phyloP scores from a whole-genome alignment of 2,888 invertebrate genomes.

The Odontocolon sp. region DNA sequence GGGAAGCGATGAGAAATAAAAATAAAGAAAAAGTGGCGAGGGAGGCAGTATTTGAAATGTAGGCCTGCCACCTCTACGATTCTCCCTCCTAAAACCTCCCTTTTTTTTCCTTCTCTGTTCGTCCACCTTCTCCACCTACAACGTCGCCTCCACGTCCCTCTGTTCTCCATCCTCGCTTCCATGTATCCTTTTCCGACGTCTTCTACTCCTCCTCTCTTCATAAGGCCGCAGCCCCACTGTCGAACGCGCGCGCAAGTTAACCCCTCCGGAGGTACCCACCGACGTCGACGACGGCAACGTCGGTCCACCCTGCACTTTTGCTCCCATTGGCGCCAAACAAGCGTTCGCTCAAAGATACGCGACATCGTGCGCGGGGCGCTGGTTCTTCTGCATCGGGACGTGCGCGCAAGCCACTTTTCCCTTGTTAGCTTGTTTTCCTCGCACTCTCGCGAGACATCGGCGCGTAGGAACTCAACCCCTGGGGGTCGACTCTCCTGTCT shows the following conservation, averaged over 20 bases:
- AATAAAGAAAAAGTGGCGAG: conserved; percentile 54
- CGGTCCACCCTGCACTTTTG: conserved; percentile 46
- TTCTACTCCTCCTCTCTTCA: background rate
- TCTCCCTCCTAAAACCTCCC: conserved; percentile 32
- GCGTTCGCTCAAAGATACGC: conserved; percentile 66
- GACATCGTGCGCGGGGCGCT: conserved; percentile 39
- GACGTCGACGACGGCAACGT: conserved; percentile 61
- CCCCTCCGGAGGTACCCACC: conserved; percentile 73
- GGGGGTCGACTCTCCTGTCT: too few species aligned
- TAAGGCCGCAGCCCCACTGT: conserved; percentile 43
- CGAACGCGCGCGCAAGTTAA: conserved; percentile 73
- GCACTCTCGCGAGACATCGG: conserved; percentile 9
- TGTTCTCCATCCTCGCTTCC: conserved; percentile 13
- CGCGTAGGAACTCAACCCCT: background rate
- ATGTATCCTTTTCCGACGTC: background rate
- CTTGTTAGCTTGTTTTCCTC: conserved; percentile 46
- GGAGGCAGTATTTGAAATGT: conserved; percentile 66
- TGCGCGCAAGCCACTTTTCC: conserved; percentile 52
- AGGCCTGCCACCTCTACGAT: conserved; percentile 64
- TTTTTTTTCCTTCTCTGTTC: conserved; percentile 13
- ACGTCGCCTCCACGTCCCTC: conserved; percentile 26
- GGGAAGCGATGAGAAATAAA: conserved; percentile 49
- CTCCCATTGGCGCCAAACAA: conserved; percentile 72
- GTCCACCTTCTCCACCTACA: conserved; percentile 16
- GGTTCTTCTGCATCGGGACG: background rate